Percentiles rank a stretch among this genome's conserved stretches.
These are phyloP conservation scores for Halichoerus grypus DNA, from an alignment of 2,113 vertebrate genomes.

Conservation along the genomic window DNA sequence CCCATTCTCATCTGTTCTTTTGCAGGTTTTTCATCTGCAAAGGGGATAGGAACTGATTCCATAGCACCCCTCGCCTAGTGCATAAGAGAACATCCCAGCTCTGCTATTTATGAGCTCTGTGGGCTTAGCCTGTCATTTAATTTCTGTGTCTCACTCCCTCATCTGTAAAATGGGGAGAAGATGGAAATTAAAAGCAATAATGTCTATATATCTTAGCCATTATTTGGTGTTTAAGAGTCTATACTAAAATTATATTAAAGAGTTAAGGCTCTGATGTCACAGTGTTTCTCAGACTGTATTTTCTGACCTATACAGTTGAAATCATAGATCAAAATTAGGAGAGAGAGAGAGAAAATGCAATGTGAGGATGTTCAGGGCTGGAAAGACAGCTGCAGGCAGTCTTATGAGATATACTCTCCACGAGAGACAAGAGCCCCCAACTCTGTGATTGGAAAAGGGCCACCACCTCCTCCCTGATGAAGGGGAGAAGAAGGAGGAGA, in stretches of 20 bases:
- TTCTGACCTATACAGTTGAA: background rate
- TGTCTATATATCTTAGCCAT: background rate
- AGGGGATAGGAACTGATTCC: background rate
- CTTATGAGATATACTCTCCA: background rate
- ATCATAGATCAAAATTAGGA: background rate
- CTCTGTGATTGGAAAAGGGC: background rate
- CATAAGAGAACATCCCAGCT: background rate
- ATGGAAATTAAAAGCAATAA: background rate
- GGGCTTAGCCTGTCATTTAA: background rate
- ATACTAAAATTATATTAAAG: background rate
- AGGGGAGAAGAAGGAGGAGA: background rate
- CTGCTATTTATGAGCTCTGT: background rate
- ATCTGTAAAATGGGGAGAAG: background rate
- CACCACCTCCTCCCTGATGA: background rate
- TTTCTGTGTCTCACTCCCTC: background rate
- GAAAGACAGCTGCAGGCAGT: background rate
- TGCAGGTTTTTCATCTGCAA: background rate
- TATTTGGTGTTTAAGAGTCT: background rate
- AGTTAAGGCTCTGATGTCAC: background rate
- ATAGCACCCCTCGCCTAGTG: background rate
- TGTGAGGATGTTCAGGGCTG: background rate
- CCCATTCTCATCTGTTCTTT: background rate
- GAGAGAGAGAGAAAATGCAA: background rate
- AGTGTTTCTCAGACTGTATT: background rate
- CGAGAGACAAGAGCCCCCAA: background rate